phyloP scores from a whole-genome alignment of 2,888 invertebrate genomes.

The Drosophila infuscata region DNA sequence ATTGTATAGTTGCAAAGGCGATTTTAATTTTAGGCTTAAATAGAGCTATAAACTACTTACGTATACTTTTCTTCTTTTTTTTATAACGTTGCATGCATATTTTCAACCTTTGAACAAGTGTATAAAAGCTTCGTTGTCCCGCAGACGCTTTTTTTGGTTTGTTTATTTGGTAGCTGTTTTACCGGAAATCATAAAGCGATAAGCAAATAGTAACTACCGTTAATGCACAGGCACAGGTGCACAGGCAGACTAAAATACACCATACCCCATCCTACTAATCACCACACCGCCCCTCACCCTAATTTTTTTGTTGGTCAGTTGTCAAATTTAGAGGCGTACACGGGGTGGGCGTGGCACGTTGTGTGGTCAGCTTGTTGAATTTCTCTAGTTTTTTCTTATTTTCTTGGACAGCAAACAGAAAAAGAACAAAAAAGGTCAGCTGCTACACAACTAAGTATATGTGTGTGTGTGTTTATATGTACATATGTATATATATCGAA shows the following conservation, averaged over 20 bases:
- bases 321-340: constrained; percentile 16
- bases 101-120: constrained; percentile 2
- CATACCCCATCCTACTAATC: not conserved
- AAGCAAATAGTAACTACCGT: constrained; percentile 10
- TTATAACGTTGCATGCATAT: too few relatives aligned
- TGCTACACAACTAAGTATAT: not conserved
- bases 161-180: constrained; percentile 9
- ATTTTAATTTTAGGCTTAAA: not conserved
- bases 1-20: too few relatives aligned
- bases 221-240: constrained; percentile 24
- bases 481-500: constrained; percentile 12
- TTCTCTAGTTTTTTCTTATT: not conserved
- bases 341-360: constrained; percentile 18
- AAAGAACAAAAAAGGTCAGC: constrained; percentile 2
- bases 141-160: not conserved
- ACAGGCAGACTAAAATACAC: not conserved
- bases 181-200: constrained; percentile 40
- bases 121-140: not conserved
- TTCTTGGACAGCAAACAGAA: constrained; percentile 8
- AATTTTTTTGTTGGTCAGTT: constrained; percentile 1
- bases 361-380: constrained; percentile 44
- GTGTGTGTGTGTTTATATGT: not conserved
- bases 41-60: too few relatives aligned
- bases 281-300: not conserved
- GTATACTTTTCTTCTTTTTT: too few relatives aligned